phyloP scores from a whole-genome alignment of 2,888 invertebrate genomes.

The Digitonthophagus gazella region DNA sequence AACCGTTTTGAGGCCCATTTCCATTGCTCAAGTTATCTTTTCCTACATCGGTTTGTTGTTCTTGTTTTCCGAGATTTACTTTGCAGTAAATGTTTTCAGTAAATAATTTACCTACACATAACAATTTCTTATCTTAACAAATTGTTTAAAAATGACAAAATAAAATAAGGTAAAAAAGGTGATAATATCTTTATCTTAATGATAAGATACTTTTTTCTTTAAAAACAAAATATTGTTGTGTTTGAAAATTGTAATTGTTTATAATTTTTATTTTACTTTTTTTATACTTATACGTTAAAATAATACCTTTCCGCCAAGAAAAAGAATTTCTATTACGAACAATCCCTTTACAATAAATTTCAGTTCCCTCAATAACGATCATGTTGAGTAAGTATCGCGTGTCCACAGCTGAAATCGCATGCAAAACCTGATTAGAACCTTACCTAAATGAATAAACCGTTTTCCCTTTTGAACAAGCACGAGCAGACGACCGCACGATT shows the following conservation, averaged over 20 bases:
- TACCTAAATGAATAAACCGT: conserved; percentile 49
- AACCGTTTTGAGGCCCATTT: conserved; percentile 43
- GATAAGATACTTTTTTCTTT: too few relatives aligned
- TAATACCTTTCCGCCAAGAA: conserved; percentile 29
- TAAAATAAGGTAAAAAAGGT: conserved; percentile 2
- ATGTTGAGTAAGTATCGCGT: conserved; percentile 41
- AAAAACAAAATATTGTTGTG: too few relatives aligned
- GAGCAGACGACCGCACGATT: conserved; percentile 49
- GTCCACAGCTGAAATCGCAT: conserved; percentile 51
- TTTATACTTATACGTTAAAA: not conserved
- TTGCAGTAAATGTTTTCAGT: conserved; percentile 69
- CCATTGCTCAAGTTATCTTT: conserved; percentile 53
- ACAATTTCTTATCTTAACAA: not conserved
- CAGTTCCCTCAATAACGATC: conserved; percentile 39
- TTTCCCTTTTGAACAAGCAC: conserved; percentile 51
- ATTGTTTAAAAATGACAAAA: not conserved
- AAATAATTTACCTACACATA: conserved; percentile 55
- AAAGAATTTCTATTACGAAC: conserved; percentile 21
- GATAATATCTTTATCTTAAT: not conserved
- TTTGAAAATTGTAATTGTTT: too few relatives aligned
- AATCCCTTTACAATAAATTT: conserved; percentile 35
- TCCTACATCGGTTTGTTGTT: conserved; percentile 63
- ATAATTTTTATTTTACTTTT: not conserved
- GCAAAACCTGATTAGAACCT: conserved; percentile 42
- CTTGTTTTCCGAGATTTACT: conserved; percentile 70